Conservation (phyloP, 2,797 vertebrate genomes). For the Atherinosoma microstoma region DNA sequence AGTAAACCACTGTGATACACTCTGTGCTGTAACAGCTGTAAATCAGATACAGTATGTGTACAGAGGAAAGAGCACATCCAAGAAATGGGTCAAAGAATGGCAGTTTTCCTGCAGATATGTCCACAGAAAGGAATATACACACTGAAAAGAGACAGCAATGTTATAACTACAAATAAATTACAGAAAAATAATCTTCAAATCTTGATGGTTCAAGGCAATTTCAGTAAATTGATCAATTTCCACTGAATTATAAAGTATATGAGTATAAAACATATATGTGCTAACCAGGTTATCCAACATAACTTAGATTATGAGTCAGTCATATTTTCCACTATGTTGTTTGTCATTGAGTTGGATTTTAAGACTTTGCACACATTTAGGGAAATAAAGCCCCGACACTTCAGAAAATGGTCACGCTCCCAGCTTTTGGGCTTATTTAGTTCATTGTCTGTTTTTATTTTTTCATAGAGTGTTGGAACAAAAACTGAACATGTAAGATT, state of each 20-base stretch:
- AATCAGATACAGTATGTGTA: slow-evolving; percentile 37
- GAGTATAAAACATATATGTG: background rate
- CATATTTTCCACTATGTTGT: background rate
- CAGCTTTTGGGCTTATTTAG: background rate
- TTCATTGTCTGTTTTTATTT: slow-evolving; percentile 23
- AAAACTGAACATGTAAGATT: slow-evolving; percentile 45
- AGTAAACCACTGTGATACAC: slow-evolving; percentile 39
- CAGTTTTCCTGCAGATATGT: slow-evolving; percentile 34
- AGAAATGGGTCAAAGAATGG: slow-evolving; percentile 51
- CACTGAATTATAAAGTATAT: slow-evolving; percentile 5
- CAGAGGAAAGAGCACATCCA: slow-evolving; percentile 23
- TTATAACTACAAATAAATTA: background rate
- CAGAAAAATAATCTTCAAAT: slow-evolving; percentile 3
- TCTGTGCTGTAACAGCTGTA: slow-evolving; percentile 35
- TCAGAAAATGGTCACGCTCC: background rate
- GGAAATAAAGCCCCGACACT: background rate
- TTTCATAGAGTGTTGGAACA: slow-evolving; percentile 20
- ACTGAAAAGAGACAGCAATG: background rate
- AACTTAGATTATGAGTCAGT: background rate
- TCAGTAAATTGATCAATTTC: background rate
- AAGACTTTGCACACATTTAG: background rate
- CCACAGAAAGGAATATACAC: slow-evolving; percentile 6
- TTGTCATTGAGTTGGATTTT: background rate
- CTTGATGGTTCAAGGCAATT: background rate
- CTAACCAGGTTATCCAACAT: background rate